Base-by-base conservation (phyloP, 2,113 vertebrate species). In the Donacobius atricapilla region DNA sequence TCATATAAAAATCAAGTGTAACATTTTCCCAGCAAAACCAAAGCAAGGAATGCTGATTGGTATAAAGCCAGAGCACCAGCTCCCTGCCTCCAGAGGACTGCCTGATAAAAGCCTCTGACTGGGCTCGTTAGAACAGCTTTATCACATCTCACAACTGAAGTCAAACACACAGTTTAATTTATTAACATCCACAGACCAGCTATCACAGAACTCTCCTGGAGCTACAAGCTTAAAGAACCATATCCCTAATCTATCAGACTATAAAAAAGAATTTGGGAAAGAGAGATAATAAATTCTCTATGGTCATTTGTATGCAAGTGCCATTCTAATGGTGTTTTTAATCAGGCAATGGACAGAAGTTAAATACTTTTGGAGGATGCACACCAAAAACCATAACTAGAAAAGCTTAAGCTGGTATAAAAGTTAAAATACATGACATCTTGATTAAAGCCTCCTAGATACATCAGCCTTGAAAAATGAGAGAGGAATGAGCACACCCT, bases 91-190 rank as follows among this genome's bases (percentile, higher is more conserved):
- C 53, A 21, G 48, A 94, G 83, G 21, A 51, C 65, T 64, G 44
- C 40, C 48, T 79, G 61, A 87, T 44, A 94, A 94, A 96, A 89
- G 40, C 40, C 20, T 68, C 79, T 83, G 63, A 37, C 76, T 30
- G 15, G 37, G 25, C 63, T 85, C 4, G 0, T 85, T 87, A 76
- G 70, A 85, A 90, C 15, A 92, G 45, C 68, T 90, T 93, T 83
- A 94, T 60, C 76, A 57, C 70, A 63, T 85, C 75, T 83, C 79
- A 79, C 44, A 83, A 77, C 40, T 66, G 66, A 93, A 93, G 91
- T 86, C 58, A 86, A 97, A 83, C 58, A 89, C 37, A 54, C 14
- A 77, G 75, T 66, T 88, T 92, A 94, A 95, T 94, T 93, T 93
- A 87, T 90, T 83, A 97, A 81, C 76, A 94, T 78, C 63, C 50